Conservation (phyloP, 2,113 vertebrate species). For the Leiothrix lutea region DNA sequence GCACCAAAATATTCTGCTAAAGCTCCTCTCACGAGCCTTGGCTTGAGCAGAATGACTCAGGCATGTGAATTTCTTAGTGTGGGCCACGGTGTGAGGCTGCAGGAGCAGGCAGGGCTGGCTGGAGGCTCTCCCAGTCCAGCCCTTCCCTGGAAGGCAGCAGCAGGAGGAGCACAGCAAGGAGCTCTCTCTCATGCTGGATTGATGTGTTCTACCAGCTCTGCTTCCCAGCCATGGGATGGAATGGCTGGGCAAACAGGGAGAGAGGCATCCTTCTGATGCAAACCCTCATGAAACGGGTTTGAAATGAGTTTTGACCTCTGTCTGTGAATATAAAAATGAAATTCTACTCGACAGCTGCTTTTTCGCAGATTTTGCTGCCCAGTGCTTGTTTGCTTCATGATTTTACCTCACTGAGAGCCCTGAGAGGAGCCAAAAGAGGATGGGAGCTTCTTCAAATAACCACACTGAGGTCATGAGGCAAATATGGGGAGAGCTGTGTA, state of each 20-base stretch:
- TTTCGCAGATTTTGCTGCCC: not conserved
- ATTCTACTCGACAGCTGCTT: not conserved
- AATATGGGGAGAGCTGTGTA: accelerated
- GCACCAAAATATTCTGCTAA: not conserved
- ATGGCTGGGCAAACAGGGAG: accelerated
- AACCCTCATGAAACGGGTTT: not conserved
- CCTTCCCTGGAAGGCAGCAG: not conserved
- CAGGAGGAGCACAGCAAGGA: not conserved
- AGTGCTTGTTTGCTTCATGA: accelerated
- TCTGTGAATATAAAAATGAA: not conserved
- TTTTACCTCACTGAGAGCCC: not conserved
- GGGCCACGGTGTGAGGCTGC: accelerated
- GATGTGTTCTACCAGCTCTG: not conserved
- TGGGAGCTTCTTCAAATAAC: not conserved
- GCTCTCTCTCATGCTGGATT: not conserved
- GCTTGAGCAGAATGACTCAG: accelerated
- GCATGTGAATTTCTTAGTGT: not conserved
- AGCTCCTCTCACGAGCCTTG: not conserved
- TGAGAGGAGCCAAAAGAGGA: not conserved
- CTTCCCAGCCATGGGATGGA: not conserved
- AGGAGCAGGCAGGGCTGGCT: not conserved
- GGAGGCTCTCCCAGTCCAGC: not conserved
- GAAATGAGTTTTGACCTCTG: not conserved
- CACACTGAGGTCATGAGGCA: not conserved
- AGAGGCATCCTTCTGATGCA: not conserved